phyloP scores from a whole-genome alignment of 1,140 invertebrate genomes.

The Dreissena rostriformis region DNA sequence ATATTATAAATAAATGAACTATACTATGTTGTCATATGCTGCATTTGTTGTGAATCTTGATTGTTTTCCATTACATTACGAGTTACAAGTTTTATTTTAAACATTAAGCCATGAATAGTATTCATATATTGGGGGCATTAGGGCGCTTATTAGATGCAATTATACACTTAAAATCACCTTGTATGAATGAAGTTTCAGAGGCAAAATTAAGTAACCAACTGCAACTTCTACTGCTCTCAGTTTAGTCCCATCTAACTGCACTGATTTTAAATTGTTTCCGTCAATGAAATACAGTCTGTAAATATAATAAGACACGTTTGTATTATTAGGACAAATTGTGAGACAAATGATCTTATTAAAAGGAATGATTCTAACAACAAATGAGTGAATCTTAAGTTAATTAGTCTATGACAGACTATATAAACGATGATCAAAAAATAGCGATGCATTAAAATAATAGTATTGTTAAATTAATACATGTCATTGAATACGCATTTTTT shows the following conservation, averaged over 20 bases:
- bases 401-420: no score
- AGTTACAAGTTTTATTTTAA: not conserved
- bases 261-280: not conserved
- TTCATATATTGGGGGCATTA: no score
- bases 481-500: no score
- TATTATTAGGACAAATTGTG: not conserved
- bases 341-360: no score
- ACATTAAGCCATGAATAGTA: no score
- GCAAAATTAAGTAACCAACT: not conserved
- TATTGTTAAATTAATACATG: no score
- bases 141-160: not conserved
- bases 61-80: not conserved
- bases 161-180: not conserved
- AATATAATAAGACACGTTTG: not conserved
- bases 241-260: not conserved
- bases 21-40: not conserved
- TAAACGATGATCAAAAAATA: no score
- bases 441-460: no score
- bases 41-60: not conserved
- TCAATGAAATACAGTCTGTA: constrained; percentile 33
- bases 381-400: no score
- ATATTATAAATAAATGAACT: not conserved
- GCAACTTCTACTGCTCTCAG: not conserved
- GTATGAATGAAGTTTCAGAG: not conserved
- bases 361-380: no score